phyloP scores from a whole-genome alignment of 2,113 vertebrate genomes.

The Cacatua alba region DNA sequence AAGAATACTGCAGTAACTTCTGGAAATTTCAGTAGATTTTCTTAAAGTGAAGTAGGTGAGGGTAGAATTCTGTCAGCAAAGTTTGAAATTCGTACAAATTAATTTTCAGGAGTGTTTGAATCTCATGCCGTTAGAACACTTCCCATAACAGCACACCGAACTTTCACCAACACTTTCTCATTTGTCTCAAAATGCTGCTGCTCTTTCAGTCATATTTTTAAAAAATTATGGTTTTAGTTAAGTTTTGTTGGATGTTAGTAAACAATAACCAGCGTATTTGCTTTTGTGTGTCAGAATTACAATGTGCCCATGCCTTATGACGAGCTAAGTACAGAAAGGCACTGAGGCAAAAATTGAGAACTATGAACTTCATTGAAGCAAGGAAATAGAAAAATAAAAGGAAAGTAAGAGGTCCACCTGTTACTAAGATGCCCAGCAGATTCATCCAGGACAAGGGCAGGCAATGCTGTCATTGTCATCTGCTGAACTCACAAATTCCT shows the following conservation, averaged over 20 bases:
- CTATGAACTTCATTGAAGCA: not conserved
- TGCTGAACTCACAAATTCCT: not conserved
- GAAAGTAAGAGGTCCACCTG: not conserved
- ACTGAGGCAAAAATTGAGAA: not conserved
- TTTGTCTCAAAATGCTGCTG: not conserved
- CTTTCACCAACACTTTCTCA: not conserved
- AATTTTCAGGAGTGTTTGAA: not conserved
- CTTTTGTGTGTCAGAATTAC: not conserved
- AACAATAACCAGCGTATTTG: not conserved
- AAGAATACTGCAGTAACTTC: constrained; percentile 18
- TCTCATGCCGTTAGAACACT: not conserved
- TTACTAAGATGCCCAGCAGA: not conserved
- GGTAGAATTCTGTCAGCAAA: not conserved
- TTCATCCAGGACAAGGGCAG: not conserved
- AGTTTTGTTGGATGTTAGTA: not conserved
- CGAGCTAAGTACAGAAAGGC: not conserved
- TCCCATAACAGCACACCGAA: not conserved
- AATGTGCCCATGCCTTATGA: not conserved
- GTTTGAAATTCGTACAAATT: not conserved
- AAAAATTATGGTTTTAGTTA: not conserved
- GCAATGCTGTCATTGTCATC: not conserved
- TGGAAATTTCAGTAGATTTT: constrained; percentile 11
- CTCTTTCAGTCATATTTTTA: not conserved
- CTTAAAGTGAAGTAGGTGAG: not conserved
- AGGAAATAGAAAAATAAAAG: not conserved